Evolutionary conservation across 1,140 invertebrate genomes (phyloP), one percentile per base, ranked within the genome.

Genomic region (Monomorium pharaonis): DNA sequence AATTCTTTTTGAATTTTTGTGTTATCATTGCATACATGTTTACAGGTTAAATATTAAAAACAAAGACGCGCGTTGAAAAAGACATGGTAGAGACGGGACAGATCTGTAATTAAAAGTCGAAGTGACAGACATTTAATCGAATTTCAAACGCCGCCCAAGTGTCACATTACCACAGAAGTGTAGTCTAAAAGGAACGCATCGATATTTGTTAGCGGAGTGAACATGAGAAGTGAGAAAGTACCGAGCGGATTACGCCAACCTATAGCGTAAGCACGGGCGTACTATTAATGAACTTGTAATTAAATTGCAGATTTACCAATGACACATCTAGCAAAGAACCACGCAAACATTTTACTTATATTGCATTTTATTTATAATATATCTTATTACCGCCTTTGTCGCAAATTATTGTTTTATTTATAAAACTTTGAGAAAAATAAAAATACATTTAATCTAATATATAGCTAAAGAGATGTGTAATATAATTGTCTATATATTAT

Each of bases 71-170:
- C 54, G 7, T 37, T 16, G 7, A 72, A 81, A 65, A 37, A 30
- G 14, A 21, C 33, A 12, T 27, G 58, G 2, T 62, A 62, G n/a
- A 65, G 21, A 27, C 12, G 7, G 37, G 47, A 51, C 21, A 6
- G 14, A 47, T 85, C 60, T 24, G n/a, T 87, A 56, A 88, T 85
- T 85, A 85, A 49, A 80, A 85, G 70, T 87, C 24, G 18, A 24
- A 62, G 44, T 69, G 42, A 54, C 62, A 47, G 65, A 80, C 27
- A 5, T 69, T 62, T 86, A 80, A 78, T 85, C 72, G 65, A 78
- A 74, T 87, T 70, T 85, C 83, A 78, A n/a, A 51, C 63, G 60
- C 30, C 33, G 56, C 12, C 56, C 21, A 65, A 47, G 65, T 65
- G 65, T 85, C 62, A 51, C 18, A 44, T 74, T 83, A 74, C 78